Evolutionary conservation across 1,140 invertebrate genomes (phyloP).

Genomic region (Drosophila auraria): DNA sequence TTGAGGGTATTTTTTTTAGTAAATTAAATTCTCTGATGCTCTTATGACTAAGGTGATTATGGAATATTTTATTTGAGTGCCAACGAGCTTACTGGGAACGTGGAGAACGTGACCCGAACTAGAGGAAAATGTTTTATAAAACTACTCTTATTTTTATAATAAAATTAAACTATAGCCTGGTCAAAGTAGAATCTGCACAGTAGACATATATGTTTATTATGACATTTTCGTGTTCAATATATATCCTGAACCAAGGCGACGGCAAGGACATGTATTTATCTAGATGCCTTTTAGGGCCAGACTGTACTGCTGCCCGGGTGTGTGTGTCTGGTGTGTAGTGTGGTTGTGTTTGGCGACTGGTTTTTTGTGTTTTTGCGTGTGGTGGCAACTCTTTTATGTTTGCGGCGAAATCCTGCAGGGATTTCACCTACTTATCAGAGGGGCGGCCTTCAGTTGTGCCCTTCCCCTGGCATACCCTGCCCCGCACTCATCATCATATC

Average conservation of each 20-base stretch:
- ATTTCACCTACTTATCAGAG: constrained; percentile 48
- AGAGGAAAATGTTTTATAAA: no score
- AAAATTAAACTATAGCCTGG: no score
- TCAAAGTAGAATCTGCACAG: background rate
- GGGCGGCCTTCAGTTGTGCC: background rate
- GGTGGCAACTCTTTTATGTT: constrained; percentile 50
- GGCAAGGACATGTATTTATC: constrained; percentile 7
- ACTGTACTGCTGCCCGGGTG: constrained; percentile 16
- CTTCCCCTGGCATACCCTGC: background rate
- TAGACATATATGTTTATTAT: background rate
- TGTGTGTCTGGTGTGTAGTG: constrained; percentile 10
- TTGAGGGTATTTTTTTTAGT: constrained; percentile 1
- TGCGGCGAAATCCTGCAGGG: constrained; percentile 36
- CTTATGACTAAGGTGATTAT: no score
- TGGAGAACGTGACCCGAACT: no score
- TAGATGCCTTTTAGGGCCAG: constrained; percentile 16
- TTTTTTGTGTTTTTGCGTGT: constrained; percentile 28
- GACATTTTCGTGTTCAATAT: constrained; percentile 5
- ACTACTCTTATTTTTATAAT: no score
- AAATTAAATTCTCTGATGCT: background rate
- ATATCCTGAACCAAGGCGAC: background rate
- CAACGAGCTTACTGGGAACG: no score
- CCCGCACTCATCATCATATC: constrained; percentile 58
- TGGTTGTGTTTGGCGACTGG: no score
- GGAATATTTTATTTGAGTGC: no score